A percentile compares a stretch with the other conserved stretches of the same genome.
Evolutionary conservation across 23 tunicate genomes (phyloP).

Genomic region (Botrylloides violaceus): DNA sequence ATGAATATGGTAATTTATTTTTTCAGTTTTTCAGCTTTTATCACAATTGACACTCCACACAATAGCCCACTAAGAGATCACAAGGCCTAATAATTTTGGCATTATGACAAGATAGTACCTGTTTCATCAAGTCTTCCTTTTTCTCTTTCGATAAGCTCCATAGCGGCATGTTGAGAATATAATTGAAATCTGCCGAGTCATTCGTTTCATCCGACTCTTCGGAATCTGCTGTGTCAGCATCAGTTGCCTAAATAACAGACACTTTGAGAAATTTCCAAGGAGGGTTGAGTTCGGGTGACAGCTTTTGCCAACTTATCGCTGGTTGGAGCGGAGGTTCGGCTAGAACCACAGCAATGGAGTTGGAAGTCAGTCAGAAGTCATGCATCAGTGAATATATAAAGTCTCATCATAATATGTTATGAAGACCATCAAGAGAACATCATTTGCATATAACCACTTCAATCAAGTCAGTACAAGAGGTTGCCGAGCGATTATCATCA

Average conservation of each 20-base stretch:
- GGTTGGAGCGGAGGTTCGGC: too few species aligned
- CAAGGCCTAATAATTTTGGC: too few species aligned
- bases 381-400: background rate
- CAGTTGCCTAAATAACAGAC: too few species aligned
- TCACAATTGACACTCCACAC: too few species aligned
- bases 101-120: too few species aligned
- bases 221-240: slow-evolving; percentile 37
- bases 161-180: slow-evolving; percentile 90
- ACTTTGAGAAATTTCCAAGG: too few species aligned
- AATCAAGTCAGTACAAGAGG: background rate
- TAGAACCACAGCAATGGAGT: background rate
- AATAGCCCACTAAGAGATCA: too few species aligned
- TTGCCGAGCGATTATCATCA: background rate
- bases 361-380: background rate
- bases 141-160: slow-evolving; percentile 85
- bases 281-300: too few species aligned
- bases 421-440: background rate
- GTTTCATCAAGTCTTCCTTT: slow-evolving; percentile 79
- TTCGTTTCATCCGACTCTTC: slow-evolving; percentile 27
- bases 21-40: too few species aligned
- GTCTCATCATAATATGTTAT: background rate
- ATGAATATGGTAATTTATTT: too few species aligned
- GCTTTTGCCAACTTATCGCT: too few species aligned
- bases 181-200: slow-evolving; percentile 72
- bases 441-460: background rate